Base-by-base conservation (phyloP, 1,140 invertebrate genomes). In the Aphaenogaster rudis region DNA sequence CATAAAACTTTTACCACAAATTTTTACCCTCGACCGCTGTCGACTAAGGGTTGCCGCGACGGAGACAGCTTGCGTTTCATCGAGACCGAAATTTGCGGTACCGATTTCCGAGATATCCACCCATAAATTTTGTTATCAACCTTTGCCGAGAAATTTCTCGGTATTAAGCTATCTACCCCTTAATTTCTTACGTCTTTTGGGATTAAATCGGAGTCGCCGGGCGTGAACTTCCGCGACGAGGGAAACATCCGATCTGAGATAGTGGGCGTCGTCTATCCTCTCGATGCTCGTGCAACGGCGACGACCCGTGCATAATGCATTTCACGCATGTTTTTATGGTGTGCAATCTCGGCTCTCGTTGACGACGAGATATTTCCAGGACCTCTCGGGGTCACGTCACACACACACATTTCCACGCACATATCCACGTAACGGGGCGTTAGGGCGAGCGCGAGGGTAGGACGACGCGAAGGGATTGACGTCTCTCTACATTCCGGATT, bases 251-350 rank as follows among this genome's bases (percentile, higher is more conserved):
- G 78, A 54, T 54, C 28, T 42, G 48, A 80, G 63, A 80, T 69
- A 42, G 36, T 2, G 36, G 42, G 13, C 54, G 36, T 42, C 61
- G 48, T 63, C 15, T 45, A 39, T 76, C n/a, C 39, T 57, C 48
- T 11, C 78, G 66, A 33, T 13, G 63, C 17, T 48, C 77, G 45
- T 67, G 36, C 74, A 48, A 36, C 42, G 50, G 13, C 11, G 13
- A 8, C n/a, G n/a, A 69, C 11, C 1, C 50, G 28, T 28, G n/a
- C 66, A 52, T 88, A 59, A 74, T 81, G 52, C 59, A 77, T 87
- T 87, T 61, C 87, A 39, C 17, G 77, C 77, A 67, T 87, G 85
- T 87, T 82, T 88, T 87, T 87, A 57, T 42, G n/a, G 13, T 17
- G 13, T 17, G 82, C 48, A 78, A 86, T 21, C 69, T 64, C 59